phyloP scores from a whole-genome alignment of 92 coral and sea anemone species.

The Parazoanthus darwini region DNA sequence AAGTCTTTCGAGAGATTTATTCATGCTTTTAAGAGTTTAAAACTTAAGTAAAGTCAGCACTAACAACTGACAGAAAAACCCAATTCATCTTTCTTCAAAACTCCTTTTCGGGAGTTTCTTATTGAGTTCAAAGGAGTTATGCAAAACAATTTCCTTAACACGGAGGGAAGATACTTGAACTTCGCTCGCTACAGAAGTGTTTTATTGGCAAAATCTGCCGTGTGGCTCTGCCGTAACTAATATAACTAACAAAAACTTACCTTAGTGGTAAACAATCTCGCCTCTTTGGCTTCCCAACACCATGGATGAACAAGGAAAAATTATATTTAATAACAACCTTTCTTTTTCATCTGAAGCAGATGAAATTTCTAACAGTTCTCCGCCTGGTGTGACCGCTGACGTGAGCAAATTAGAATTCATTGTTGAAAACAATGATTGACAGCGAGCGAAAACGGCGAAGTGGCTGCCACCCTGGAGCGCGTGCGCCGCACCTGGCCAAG shows the following conservation, averaged over 20 bases:
- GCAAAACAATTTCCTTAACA: background rate
- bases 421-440: conserved; percentile 33
- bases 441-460: conserved; percentile 6
- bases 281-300: background rate
- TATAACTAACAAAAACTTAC: background rate
- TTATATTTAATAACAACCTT: background rate
- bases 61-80: background rate
- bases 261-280: background rate
- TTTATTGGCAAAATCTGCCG: background rate
- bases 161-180: background rate
- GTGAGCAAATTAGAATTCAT: conserved; percentile 38
- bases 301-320: background rate
- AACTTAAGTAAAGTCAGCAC: background rate
- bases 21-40: background rate
- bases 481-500: no score
- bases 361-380: conserved; percentile 8
- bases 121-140: background rate
- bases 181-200: background rate
- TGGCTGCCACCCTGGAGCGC: background rate
- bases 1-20: background rate
- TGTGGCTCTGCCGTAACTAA: background rate
- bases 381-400: conserved; percentile 18
- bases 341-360: background rate
- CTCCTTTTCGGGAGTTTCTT: background rate
- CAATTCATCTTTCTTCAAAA: background rate